A percentile compares a stretch with the other conserved stretches of the same genome.
Evolutionary conservation across 2,797 vertebrate species (phyloP).

Genomic region (Pagetopsis macropterus): DNA sequence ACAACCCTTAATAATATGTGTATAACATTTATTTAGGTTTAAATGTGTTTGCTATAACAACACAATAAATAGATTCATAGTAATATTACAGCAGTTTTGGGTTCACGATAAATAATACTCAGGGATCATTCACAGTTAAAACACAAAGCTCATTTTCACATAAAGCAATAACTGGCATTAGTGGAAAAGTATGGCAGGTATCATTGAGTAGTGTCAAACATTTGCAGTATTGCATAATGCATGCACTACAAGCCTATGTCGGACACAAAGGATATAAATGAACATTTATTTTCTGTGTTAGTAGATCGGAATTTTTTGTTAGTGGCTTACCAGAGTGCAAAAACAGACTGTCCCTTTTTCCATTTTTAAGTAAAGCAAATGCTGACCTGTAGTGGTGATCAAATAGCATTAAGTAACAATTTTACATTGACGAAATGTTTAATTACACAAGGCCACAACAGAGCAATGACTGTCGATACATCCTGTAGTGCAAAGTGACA

Average conservation of each 20-base stretch:
- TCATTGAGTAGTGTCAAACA: constrained; percentile 45
- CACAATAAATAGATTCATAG: constrained; percentile 84
- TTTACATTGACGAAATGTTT: constrained; percentile 50
- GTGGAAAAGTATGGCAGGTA: constrained; percentile 53
- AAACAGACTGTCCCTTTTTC: constrained; percentile 54
- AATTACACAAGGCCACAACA: constrained; percentile 24
- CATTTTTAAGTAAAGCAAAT: constrained; percentile 31
- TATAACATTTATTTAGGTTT: constrained; percentile 78
- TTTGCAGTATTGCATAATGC: constrained; percentile 53
- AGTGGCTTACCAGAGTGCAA: constrained; percentile 69
- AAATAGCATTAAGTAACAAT: constrained; percentile 58
- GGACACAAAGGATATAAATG: constrained; percentile 37
- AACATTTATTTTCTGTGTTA: constrained; percentile 49
- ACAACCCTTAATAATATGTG: constrained; percentile 2
- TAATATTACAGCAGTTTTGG: constrained; percentile 78
- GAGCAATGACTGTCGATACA: constrained; percentile 7
- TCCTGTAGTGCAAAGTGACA: constrained; percentile 69
- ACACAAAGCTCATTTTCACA: constrained; percentile 71
- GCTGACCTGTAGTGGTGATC: constrained; percentile 36
- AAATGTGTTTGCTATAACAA: constrained; percentile 77
- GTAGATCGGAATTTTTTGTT: constrained; percentile 51
- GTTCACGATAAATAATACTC: constrained; percentile 81
- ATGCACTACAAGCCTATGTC: constrained; percentile 64
- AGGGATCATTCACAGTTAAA: constrained; percentile 77
- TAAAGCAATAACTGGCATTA: constrained; percentile 58